Evolutionary conservation across 2,113 vertebrate species (phyloP).

Genomic region (Syrmaticus mikado): DNA sequence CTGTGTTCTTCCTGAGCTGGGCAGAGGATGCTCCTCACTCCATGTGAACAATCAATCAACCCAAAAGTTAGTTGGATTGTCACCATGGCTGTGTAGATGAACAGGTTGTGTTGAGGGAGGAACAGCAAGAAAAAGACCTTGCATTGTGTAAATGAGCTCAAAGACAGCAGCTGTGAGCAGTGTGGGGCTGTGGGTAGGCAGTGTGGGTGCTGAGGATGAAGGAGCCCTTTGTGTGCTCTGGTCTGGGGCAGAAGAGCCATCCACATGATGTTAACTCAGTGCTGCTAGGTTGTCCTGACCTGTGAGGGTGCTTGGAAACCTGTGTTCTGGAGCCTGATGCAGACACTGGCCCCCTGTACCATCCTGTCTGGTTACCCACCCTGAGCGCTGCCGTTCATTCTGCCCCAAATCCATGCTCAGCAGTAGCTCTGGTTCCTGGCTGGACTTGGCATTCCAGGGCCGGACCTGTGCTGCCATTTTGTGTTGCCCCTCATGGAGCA

Average conservation of each 20-base stretch:
- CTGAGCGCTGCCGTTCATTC: neutral
- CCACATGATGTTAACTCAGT: too few species aligned
- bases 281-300: neutral
- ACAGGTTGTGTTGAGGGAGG: neutral
- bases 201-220: neutral
- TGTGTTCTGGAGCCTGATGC: neutral
- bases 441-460: neutral
- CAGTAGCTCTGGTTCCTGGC: neutral
- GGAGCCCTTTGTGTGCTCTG: neutral
- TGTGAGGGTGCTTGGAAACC: neutral
- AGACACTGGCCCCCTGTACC: neutral
- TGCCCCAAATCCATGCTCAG: neutral
- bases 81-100: neutral
- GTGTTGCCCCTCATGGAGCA: neutral
- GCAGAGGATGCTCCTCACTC: neutral
- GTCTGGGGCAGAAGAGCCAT: neutral
- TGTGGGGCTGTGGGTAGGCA: neutral
- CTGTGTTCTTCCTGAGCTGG: neutral
- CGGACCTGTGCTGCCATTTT: neutral
- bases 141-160: neutral
- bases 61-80: neutral
- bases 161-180: neutral
- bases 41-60: rapidly evolving
- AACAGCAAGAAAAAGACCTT: neutral
- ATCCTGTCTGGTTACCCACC: neutral